phyloP scores from a whole-genome alignment of 2,888 invertebrate species.

The Copidosoma aretas region DNA sequence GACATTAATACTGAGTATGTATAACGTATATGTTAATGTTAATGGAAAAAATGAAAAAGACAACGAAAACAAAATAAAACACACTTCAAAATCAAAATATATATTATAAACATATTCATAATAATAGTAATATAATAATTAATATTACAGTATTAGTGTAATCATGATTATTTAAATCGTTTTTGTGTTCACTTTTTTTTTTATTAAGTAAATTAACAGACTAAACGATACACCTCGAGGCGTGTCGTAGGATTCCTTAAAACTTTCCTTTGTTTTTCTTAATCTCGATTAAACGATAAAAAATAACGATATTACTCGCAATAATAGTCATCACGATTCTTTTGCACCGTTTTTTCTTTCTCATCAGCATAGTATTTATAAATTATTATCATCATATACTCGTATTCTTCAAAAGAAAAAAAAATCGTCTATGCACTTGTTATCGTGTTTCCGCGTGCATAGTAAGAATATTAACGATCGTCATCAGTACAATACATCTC shows the following conservation, averaged over 20 bases:
- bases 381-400: conserved; percentile 27
- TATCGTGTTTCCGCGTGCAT: conserved; percentile 1
- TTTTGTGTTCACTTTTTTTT: conserved; percentile 40
- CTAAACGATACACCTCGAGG: conserved; percentile 48
- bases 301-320: conserved; percentile 43
- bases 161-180: conserved; percentile 56
- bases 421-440: conserved; percentile 19
- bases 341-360: conserved; percentile 26
- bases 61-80: conserved; percentile 47
- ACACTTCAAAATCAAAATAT: conserved; percentile 60
- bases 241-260: conserved; percentile 31
- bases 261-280: conserved; percentile 12
- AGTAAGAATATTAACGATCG: conserved; percentile 13
- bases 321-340: conserved; percentile 22
- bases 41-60: conserved; percentile 33
- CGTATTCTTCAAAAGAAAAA: conserved; percentile 19
- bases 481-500: conserved; percentile 18
- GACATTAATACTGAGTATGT: conserved; percentile 24
- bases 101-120: conserved; percentile 63
- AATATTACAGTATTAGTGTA: conserved; percentile 61
- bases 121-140: conserved; percentile 60
- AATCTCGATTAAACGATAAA: conserved; percentile 38
- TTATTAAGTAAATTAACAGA: conserved; percentile 61
- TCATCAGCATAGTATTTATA: background rate
- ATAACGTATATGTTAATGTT: conserved; percentile 14